These are phyloP conservation scores for Palloptera scutellata DNA, from an alignment of 2,888 invertebrate species.

Conservation along the genomic window DNA sequence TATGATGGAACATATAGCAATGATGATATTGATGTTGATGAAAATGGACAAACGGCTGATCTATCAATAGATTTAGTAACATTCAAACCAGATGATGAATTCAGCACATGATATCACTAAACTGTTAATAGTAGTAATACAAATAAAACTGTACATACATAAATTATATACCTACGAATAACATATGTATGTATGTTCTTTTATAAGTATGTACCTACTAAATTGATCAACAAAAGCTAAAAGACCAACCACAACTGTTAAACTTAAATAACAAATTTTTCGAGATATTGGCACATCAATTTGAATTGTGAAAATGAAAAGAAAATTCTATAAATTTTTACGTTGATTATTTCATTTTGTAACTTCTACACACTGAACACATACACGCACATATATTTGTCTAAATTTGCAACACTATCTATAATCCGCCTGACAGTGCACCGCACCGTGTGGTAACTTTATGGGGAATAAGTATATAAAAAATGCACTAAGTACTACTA, in stretches of 20 bases:
- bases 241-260: too few relatives aligned
- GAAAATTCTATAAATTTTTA: slow-evolving; percentile 13
- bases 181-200: too few relatives aligned
- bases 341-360: slow-evolving; percentile 7
- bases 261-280: too few relatives aligned
- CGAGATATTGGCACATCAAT: too few relatives aligned
- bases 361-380: too few relatives aligned
- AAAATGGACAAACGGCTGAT: slow-evolving; percentile 14
- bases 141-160: not conserved
- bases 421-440: too few relatives aligned
- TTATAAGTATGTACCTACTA: too few relatives aligned
- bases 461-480: not conserved
- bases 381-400: too few relatives aligned
- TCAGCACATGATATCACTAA: slow-evolving; percentile 30
- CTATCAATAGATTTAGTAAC: slow-evolving; percentile 46
- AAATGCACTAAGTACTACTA: not conserved
- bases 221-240: too few relatives aligned
- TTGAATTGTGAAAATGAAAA: not conserved
- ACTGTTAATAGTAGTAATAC: not conserved
- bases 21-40: slow-evolving; percentile 22
- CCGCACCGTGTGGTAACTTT: too few relatives aligned
- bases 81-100: slow-evolving; percentile 52
- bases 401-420: too few relatives aligned
- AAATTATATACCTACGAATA: too few relatives aligned
- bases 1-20: not conserved